Base-by-base conservation (phyloP, 2,888 invertebrate species). In the Heliconius sara region DNA sequence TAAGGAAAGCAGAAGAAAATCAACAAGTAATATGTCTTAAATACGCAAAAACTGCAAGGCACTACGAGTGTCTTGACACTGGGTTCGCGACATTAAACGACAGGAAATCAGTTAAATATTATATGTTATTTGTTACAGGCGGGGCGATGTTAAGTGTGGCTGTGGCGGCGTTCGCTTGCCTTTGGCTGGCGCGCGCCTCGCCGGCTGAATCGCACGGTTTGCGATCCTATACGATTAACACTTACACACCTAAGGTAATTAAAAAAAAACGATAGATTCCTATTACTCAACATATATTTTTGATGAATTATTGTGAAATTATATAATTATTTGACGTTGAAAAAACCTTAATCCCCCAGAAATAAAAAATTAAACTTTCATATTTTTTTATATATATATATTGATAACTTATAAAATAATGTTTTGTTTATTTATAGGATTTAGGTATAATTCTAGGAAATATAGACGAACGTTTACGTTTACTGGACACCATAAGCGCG, bases 71-170 rank as follows among this genome's bases (percentile, higher is more conserved):
- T 19, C 52, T 52, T 19, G 52, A 52, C 19, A 13, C 19, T 52
- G 16, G 47, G 47, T 47, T 47, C 6, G 52, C 52, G 19, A 52
- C 52, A 52, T 52, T 19, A 19, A 52, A 19, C 5, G 52, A 19
- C 19, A 52, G 19, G 52, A 52, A 52, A 5, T 19, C 13, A 52
- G 16, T 47, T 27, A 27, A 27, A 60, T 60, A 60, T 60, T 4
- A 57, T 2, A 39, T 68, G 22, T 68, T 39, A 39, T 43, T 43
- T 68, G 16, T 78, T 78, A 76, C 89, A 95, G 93, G 88, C 91
- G 85, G 91, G 94, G 95, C 94, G 92, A 95, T 95, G 95, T 93
- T 94, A 93, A 93, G 90, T 85, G 91, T 88, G 88, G 91, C 87
- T 82, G 91, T 90, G 88, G 91, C 91, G 89, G 92, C 90, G 92